Percentiles rank a stretch among this genome's conserved stretches.
Conservation (phyloP, 2,888 invertebrate genomes). For the Acleris literana region DNA sequence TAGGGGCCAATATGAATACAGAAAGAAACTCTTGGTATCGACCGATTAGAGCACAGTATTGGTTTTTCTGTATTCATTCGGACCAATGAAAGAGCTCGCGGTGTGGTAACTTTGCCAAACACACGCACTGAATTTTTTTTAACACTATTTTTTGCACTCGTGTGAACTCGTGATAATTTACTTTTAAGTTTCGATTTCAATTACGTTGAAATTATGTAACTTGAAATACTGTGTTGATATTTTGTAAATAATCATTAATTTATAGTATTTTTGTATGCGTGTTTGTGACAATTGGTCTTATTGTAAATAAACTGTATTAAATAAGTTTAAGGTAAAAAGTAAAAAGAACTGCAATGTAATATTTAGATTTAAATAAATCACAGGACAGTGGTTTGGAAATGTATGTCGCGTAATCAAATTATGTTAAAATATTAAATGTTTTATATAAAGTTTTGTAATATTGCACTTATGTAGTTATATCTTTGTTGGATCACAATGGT, state of each 20-base stretch:
- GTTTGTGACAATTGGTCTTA: conserved; percentile 49
- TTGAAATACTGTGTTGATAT: conserved; percentile 52
- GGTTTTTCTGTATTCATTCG: too few species aligned
- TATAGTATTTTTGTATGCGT: conserved; percentile 65
- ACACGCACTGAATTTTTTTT: conserved; percentile 48
- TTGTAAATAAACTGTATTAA: conserved; percentile 49
- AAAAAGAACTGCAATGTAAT: conserved; percentile 32
- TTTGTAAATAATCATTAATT: conserved; percentile 71
- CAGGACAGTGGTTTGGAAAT: conserved; percentile 18
- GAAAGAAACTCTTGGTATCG: too few species aligned
- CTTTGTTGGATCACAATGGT: conserved; percentile 64
- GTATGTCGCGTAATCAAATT: conserved; percentile 27
- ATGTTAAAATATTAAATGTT: conserved; percentile 23
- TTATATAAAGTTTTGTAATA: conserved; percentile 40
- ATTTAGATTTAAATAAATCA: conserved; percentile 7
- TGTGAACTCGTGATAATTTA: conserved; percentile 51
- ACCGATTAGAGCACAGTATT: too few species aligned
- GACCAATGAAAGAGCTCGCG: too few species aligned
- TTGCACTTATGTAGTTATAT: conserved; percentile 35
- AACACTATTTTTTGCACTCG: conserved; percentile 44
- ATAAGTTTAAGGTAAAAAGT: conserved; percentile 36
- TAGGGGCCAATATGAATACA: too few species aligned
- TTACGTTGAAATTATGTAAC: conserved; percentile 53
- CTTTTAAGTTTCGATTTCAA: conserved; percentile 57
- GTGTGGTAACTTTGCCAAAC: conserved; percentile 43